These are phyloP conservation scores for Brachyhypopomus occidentalis DNA, from an alignment of 2,113 vertebrate species.

Conservation along the genomic window DNA sequence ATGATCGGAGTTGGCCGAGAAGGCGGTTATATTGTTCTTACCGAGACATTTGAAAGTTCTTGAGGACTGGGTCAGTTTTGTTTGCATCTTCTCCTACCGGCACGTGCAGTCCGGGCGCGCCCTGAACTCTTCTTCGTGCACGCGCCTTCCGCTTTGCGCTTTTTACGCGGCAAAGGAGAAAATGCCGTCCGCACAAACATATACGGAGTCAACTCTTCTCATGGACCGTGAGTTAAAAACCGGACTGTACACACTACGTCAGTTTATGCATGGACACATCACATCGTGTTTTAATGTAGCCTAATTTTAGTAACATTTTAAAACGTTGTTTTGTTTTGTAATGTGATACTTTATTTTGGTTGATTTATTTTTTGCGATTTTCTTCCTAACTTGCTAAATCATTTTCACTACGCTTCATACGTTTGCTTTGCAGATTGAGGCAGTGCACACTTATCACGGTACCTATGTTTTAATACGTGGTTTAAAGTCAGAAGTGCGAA, in stretches of 20 bases:
- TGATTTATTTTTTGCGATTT: no score
- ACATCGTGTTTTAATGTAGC: no score
- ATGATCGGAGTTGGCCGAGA: background rate
- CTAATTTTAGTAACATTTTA: no score
- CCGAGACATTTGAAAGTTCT: background rate
- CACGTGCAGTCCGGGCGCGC: background rate
- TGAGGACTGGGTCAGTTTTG: conserved; percentile 20
- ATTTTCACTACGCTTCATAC: background rate
- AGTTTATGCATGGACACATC: no score
- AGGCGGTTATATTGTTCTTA: background rate
- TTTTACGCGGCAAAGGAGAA: background rate
- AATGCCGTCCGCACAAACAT: conserved; percentile 12
- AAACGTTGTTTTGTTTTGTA: no score
- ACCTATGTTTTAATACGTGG: conserved; percentile 9
- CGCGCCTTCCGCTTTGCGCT: background rate
- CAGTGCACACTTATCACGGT: background rate
- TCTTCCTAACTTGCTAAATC: no score
- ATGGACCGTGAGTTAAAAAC: conserved; percentile 10
- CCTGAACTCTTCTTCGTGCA: background rate
- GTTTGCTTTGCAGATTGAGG: conserved; percentile 27
- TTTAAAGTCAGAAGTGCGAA: conserved; percentile 14
- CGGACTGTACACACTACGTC: background rate
- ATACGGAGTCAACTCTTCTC: background rate
- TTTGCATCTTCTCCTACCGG: background rate
- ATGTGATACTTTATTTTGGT: no score